Evolutionary conservation across 2,113 vertebrate genomes (phyloP).

Genomic region (Dinomys branickii): DNA sequence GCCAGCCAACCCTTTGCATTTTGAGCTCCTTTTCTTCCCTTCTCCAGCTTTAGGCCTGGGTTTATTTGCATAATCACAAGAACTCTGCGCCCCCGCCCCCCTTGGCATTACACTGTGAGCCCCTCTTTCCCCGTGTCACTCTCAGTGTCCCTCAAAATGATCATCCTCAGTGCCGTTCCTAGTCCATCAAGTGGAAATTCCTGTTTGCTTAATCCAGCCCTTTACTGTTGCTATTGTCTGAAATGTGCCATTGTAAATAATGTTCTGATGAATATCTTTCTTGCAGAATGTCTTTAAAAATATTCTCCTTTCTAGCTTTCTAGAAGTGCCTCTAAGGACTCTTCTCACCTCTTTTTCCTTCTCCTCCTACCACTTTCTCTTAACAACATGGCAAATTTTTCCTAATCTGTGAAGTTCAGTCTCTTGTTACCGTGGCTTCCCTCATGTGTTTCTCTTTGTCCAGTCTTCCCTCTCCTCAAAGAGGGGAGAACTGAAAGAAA

Average conservation of each 20-base stretch:
- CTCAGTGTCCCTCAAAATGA: background rate
- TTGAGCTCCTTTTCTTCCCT: background rate
- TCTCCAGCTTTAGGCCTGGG: background rate
- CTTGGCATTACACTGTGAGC: background rate
- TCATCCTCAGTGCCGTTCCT: background rate
- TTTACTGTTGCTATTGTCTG: background rate
- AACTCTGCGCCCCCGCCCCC: background rate
- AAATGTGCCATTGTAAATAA: background rate
- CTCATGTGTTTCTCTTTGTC: background rate
- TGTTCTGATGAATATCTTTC: background rate
- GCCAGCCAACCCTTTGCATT: background rate
- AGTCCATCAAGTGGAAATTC: background rate
- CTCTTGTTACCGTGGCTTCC: background rate
- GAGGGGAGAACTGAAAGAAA: background rate
- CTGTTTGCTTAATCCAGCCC: background rate
- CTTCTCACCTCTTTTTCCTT: background rate
- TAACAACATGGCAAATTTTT: background rate
- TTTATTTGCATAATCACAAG: background rate
- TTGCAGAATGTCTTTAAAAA: background rate
- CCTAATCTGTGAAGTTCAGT: background rate
- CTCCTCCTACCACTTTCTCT: background rate
- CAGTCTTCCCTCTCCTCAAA: background rate
- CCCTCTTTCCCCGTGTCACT: fast-evolving
- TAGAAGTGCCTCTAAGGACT: background rate
- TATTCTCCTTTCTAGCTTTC: background rate